These are phyloP conservation scores for Tenrec ecaudatus DNA, from an alignment of 2,113 vertebrate genomes.

Conservation along the genomic window DNA sequence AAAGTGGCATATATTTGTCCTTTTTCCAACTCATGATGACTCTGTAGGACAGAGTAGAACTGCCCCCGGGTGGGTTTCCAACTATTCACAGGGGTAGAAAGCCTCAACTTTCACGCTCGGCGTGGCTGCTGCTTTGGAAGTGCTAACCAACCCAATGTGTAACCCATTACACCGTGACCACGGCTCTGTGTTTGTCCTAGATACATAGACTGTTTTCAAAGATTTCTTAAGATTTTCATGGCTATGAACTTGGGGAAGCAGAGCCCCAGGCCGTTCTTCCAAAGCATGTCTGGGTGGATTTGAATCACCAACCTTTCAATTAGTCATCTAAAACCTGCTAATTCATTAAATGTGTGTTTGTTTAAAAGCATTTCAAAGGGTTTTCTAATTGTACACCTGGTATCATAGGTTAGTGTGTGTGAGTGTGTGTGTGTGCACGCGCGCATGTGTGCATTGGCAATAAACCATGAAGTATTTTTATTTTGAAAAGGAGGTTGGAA, in stretches of 20 bases:
- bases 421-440: not conserved
- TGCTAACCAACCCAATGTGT: not conserved
- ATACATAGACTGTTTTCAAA: conserved; percentile 2
- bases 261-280: not conserved
- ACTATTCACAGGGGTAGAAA: too few relatives aligned
- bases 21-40: too few relatives aligned
- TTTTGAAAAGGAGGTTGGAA: not conserved
- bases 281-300: not conserved
- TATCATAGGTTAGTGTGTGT: not conserved
- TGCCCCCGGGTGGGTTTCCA: too few relatives aligned
- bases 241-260: not conserved
- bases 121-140: too few relatives aligned
- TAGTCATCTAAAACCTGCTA: not conserved
- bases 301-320: not conserved
- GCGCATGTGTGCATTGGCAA: not conserved
- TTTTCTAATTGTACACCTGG: not conserved
- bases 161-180: too few relatives aligned
- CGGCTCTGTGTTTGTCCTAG: not conserved
- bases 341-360: not conserved
- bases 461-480: conserved; percentile 1
- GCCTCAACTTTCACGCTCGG: too few relatives aligned
- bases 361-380: not conserved
- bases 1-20: not conserved
- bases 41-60: too few relatives aligned
- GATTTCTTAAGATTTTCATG: not conserved